Evolutionary conservation across 1,140 invertebrate species (phyloP), one percentile per base, ranked within the genome.

Genomic region (Uloborus diversus): DNA sequence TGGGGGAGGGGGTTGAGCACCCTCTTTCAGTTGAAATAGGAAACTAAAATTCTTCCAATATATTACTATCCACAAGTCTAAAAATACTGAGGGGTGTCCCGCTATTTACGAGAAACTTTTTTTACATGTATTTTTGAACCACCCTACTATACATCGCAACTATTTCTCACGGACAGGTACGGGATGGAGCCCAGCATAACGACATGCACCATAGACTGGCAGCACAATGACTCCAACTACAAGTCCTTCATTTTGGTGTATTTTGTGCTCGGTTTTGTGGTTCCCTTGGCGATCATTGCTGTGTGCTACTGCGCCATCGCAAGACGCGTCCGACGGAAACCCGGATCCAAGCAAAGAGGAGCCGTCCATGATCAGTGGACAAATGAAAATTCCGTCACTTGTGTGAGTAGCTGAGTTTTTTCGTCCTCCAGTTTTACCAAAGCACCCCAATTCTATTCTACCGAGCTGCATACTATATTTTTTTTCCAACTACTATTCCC

Each of bases 181-280:
- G 79, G 66, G 13, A n/a, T 73, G 25, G 81, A 82, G 51, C 81
- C 81, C 25, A 81, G 75, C 23, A 49, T 81, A 20, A 83, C 81
- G 4, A 78, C 81, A 11, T 83, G 82, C 62, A 83, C 82, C 1
- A 83, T 83, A 23, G 82, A 83, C 79, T 83, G 82, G 82, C 61
- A 79, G 30, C 81, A 81, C 20, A 82, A 82, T 37, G 81, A 80
- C 37, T 53, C 33, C 25, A 80, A 57, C 27, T 83, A 82, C 49
- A 83, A 83, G 42, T 81, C 81, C 14, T 83, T 82, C 66, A 78
- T 83, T 13, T 11, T 81, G 4, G 59, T 78, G 1, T 83, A 83
- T 62, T 81, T 81, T 61, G 79, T 83, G 14, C 49, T 81, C 0
- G 81, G 81, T 7, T 83, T 75, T 37, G 28, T 82, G 37, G 69